phyloP scores from a whole-genome alignment of 2,797 vertebrate genomes.

The Discoglossus pictus region DNA sequence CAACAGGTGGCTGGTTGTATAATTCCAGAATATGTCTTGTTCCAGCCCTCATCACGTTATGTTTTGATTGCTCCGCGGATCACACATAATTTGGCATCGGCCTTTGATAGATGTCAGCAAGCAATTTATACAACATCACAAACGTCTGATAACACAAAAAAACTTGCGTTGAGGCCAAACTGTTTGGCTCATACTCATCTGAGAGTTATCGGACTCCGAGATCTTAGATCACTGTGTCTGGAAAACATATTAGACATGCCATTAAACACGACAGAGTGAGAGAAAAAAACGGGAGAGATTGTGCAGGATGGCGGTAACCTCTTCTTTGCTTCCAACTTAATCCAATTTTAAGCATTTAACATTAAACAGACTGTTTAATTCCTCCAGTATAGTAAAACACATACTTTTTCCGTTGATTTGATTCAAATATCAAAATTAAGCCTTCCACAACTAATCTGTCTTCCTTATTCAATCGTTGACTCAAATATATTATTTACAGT shows the following conservation, averaged over 20 bases:
- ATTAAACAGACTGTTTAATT: slow-evolving; percentile 30
- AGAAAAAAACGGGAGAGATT: background rate
- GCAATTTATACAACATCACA: slow-evolving; percentile 50
- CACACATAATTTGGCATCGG: slow-evolving; percentile 55
- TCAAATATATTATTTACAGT: background rate
- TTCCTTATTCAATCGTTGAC: background rate
- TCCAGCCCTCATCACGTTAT: slow-evolving; percentile 49
- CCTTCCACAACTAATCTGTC: slow-evolving; percentile 15
- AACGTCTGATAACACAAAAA: slow-evolving; percentile 42
- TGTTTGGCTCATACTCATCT: slow-evolving; percentile 3
- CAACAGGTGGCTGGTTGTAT: slow-evolving; percentile 1
- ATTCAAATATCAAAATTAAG: slow-evolving; percentile 6
- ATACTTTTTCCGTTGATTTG: slow-evolving; percentile 7
- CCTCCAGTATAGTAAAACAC: background rate
- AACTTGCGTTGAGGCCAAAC: slow-evolving; percentile 4
- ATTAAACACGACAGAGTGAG: slow-evolving; percentile 25
- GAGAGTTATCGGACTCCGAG: slow-evolving; percentile 21
- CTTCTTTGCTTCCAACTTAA: slow-evolving; percentile 23
- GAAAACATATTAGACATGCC: slow-evolving; percentile 30
- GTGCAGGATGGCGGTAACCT: slow-evolving; percentile 11
- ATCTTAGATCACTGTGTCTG: slow-evolving; percentile 34
- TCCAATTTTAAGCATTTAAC: slow-evolving; percentile 40
- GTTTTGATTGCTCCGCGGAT: slow-evolving; percentile 55
- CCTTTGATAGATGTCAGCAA: slow-evolving; percentile 54
- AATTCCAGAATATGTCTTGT: background rate